Evolutionary conservation across 2,797 vertebrate genomes (phyloP), one percentile per base, ranked within the genome.

Genomic region (Rhabdophis nuchalis): DNA sequence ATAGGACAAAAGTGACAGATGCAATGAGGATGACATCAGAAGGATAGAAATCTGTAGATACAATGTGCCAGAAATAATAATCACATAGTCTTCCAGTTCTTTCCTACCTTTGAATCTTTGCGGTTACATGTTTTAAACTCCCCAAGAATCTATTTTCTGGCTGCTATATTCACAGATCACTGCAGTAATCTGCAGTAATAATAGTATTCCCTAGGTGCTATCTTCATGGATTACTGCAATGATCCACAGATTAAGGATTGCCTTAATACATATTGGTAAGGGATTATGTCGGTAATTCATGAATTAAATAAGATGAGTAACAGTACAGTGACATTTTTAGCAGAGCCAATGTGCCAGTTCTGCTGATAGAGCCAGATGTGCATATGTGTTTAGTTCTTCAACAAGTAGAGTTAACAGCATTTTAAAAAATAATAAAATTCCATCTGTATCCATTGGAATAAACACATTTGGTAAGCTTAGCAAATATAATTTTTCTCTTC

Each of bases 301-400:
- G 92, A 95, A 96, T 93, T 96, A 96, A 95, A 95, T 41, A 90
- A 91, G 93, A 61, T 95, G 54, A 2, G 12, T 77, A 94, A 82
- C 52, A 5, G 5, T 95, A 90, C 90, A 93, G 92, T 94, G 94
- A 52, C 23, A 61, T 68, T 91, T 96, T 95, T 95, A 93, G 89
- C 95, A 92, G 72, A 54, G 87, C 52, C 87, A 88, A 88, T 12
- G 13, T 32, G 88, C 89, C 91, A 93, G 57, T 95, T 96, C 64
- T 57, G 91, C 32, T 88, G 90, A 94, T 93, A 88, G 94, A 87
- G 46, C 9, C 93, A 92, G 32, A 54, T 95, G 91, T 95, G 90
- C 95, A 88, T 89, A 91, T 89, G 77, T 61, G 91, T 91, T 93
- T 93, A 94, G 1, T 57, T 95, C 61, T 94, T 93, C 90, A 91